Conservation (phyloP, 2,888 invertebrate genomes). For the Diadegma fenestrale region DNA sequence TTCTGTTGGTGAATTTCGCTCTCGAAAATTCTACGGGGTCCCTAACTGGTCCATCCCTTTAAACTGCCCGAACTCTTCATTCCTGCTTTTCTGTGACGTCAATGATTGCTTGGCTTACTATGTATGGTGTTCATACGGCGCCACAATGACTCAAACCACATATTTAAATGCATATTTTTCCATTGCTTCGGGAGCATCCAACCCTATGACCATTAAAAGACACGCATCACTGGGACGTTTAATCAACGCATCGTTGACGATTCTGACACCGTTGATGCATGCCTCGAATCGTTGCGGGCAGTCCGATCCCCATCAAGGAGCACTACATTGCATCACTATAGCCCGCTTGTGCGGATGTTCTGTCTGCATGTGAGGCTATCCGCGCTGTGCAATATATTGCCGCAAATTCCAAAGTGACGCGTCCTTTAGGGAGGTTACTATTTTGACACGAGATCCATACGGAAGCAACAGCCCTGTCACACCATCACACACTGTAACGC, state of each 20-base stretch:
- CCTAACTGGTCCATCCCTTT: too few relatives aligned
- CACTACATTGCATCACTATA: conserved; percentile 13
- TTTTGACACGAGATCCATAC: conserved; percentile 36
- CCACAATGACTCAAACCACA: neutral
- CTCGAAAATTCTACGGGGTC: too few relatives aligned
- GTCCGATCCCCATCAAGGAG: conserved; percentile 33
- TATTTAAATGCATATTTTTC: conserved; percentile 1
- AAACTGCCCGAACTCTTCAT: too few relatives aligned
- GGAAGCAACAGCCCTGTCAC: conserved; percentile 5
- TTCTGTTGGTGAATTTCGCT: too few relatives aligned
- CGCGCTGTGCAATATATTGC: conserved; percentile 43
- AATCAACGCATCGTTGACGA: conserved; percentile 61
- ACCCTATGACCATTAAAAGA: neutral
- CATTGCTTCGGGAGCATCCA: conserved; percentile 7
- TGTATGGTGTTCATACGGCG: conserved; percentile 18
- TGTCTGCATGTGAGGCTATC: conserved; percentile 11
- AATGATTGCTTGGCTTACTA: conserved; percentile 37
- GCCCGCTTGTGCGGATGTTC: neutral
- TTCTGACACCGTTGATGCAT: conserved; percentile 37
- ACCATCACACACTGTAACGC: conserved; percentile 6
- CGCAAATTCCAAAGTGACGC: conserved; percentile 47
- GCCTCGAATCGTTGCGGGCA: conserved; percentile 32
- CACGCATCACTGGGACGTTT: conserved; percentile 35
- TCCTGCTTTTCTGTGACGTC: neutral
- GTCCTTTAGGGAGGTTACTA: conserved; percentile 36